Percentiles rank a stretch among this genome's conserved stretches.
These are phyloP conservation scores for Cavia porcellus DNA, from an alignment of 2,113 vertebrate species.

Conservation along the genomic window DNA sequence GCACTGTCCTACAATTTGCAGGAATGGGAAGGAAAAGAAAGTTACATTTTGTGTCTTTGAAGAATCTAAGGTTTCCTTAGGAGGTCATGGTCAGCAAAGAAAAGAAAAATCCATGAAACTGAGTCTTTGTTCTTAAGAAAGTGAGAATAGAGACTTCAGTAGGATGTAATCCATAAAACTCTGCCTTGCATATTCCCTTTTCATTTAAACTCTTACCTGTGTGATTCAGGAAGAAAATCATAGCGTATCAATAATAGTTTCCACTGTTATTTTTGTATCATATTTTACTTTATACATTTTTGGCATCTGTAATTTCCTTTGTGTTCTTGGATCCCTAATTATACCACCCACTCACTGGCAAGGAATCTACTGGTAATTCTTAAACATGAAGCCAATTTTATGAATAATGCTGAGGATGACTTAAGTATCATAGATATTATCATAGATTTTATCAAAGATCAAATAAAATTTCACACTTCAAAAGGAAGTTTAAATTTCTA, in stretches of 20 bases:
- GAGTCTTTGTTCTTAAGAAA: not conserved
- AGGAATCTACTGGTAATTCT: not conserved
- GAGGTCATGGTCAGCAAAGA: not conserved
- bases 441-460: not conserved
- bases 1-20: not conserved
- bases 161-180: not conserved
- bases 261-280: not conserved
- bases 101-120: not conserved
- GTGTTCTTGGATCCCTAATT: not conserved
- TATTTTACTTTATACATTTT: not conserved
- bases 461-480: not conserved
- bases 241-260: not conserved
- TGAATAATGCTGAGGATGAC: not conserved
- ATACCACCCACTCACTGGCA: not conserved
- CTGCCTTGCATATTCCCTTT: not conserved
- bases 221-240: not conserved
- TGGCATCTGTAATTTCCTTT: not conserved
- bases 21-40: not conserved
- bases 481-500: conserved; percentile 12
- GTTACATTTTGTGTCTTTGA: not conserved
- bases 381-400: not conserved
- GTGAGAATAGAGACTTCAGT: not conserved
- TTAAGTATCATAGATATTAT: not conserved
- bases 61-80: not conserved
- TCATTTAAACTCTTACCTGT: not conserved